Base-by-base conservation (phyloP, 30 jellyfish, hydroid and myxozoan species). In the Turritopsis dohrnii region DNA sequence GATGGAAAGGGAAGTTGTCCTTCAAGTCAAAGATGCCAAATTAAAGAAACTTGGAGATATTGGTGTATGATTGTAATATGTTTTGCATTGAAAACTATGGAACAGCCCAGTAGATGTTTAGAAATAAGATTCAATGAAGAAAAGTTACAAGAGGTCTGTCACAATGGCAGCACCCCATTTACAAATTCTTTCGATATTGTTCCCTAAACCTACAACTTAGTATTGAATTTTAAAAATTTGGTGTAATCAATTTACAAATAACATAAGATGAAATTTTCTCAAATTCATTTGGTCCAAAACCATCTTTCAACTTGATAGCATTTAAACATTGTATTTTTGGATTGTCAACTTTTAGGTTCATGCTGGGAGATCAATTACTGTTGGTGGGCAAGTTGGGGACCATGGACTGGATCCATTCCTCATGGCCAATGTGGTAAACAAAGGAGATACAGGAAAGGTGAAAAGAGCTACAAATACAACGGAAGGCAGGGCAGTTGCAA, bases 381-480 rank as follows among this genome's bases (percentile, higher is more conserved):
- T 54, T 87, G 93, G 72, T 94, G 99, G 99, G 94, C 87, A 7
- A 54, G 84, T 22, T 94, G 99, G 99, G 94, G 96, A 0, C 80
- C 95, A 19, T 94, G 89, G 81, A 79, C 90, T 19, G 96, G 96
- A 21, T 30, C 83, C 71, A 52, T 94, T 24, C 54, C 91, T n/a
- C 84, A 76, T 21, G 94, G 96, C 52, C 65, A 94, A 28, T 94
- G 99, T 81, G 99, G 96, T 27, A 71, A 83, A 13, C 96, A 94
- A 72, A 89, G 94, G 53, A 86, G 99, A 74, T 80, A 85, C 77
- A 65, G 99, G 66, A 71, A 75, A 54, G 96, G 88, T 13, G 75
- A 83, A 84, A 83, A 86, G 77, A 52, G 84, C 7, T 88, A 28
- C 73, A 75, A 86, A 18, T 94, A 88, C 65, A 81, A 23, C 19